These are phyloP conservation scores for Platalea minor DNA, from an alignment of 2,797 vertebrate genomes.

Conservation along the genomic window DNA sequence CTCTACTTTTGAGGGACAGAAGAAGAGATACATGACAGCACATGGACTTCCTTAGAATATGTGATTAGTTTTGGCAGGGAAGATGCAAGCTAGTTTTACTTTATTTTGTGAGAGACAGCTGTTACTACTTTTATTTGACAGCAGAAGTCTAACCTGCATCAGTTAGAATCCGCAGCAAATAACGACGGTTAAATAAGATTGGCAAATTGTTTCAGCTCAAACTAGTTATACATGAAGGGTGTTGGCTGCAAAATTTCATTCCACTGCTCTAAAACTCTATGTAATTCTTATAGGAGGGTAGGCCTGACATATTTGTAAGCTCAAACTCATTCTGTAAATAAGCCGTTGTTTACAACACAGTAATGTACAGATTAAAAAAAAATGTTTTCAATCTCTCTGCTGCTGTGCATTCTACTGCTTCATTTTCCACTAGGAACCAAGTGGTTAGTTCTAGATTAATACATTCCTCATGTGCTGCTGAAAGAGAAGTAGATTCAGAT, in stretches of 20 bases:
- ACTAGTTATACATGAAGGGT: background rate
- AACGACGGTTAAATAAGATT: background rate
- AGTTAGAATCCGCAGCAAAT: background rate
- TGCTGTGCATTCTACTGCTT: background rate
- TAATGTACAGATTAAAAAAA: background rate
- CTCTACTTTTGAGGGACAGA: background rate
- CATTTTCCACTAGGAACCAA: background rate
- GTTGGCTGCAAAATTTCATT: background rate
- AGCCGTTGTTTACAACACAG: background rate
- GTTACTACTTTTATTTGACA: background rate
- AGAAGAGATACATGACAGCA: background rate
- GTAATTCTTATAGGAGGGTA: background rate
- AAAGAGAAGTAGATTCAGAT: background rate
- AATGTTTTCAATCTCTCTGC: background rate
- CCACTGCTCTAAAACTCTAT: background rate
- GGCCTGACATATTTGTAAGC: background rate
- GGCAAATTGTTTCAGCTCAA: background rate
- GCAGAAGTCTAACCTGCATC: background rate
- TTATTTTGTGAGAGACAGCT: background rate
- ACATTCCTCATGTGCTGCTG: background rate
- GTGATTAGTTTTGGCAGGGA: background rate
- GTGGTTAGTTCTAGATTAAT: slow-evolving; percentile 13
- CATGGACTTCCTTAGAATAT: background rate
- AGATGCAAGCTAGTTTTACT: background rate
- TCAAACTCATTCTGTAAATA: background rate